phyloP scores from a whole-genome alignment of 2,113 vertebrate species.

The Sylvietta virens region DNA sequence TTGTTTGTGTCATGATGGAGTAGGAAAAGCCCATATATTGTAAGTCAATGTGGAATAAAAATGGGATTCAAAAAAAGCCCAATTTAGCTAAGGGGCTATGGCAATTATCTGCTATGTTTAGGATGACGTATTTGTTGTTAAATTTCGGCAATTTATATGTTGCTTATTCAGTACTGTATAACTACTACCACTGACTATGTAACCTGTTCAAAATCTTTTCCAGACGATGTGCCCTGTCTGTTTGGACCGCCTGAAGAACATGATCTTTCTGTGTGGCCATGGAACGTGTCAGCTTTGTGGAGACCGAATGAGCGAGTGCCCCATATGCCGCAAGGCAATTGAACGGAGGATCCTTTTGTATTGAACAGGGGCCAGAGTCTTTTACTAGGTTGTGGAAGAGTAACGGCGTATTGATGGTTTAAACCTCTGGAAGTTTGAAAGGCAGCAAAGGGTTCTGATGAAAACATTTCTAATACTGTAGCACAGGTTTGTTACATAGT shows the following conservation, averaged over 20 bases:
- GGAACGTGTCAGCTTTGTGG: slow-evolving; percentile 97
- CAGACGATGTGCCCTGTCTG: slow-evolving; percentile 99
- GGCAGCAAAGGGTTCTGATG: slow-evolving; percentile 11
- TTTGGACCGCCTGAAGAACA: slow-evolving; percentile 98
- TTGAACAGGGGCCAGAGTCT: slow-evolving; percentile 59
- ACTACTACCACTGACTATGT: background rate
- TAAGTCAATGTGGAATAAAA: background rate
- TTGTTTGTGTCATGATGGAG: background rate
- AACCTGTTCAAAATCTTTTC: slow-evolving; percentile 41
- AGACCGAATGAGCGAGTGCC: slow-evolving; percentile 98
- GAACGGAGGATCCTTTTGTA: slow-evolving; percentile 97
- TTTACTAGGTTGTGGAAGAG: background rate
- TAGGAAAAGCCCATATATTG: background rate
- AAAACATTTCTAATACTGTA: slow-evolving; percentile 60
- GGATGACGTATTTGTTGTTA: background rate
- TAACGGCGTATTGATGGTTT: background rate
- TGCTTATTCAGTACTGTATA: background rate
- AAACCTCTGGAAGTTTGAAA: slow-evolving; percentile 2
- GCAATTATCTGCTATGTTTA: background rate
- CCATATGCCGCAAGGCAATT: slow-evolving; percentile 98
- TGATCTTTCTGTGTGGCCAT: slow-evolving; percentile 99
- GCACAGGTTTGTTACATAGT: slow-evolving; percentile 34
- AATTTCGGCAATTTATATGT: background rate
- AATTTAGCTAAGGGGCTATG: background rate
- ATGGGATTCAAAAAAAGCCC: background rate